phyloP scores from a whole-genome alignment of 64 coral and sea anemone species.

The Platygyra sinensis region DNA sequence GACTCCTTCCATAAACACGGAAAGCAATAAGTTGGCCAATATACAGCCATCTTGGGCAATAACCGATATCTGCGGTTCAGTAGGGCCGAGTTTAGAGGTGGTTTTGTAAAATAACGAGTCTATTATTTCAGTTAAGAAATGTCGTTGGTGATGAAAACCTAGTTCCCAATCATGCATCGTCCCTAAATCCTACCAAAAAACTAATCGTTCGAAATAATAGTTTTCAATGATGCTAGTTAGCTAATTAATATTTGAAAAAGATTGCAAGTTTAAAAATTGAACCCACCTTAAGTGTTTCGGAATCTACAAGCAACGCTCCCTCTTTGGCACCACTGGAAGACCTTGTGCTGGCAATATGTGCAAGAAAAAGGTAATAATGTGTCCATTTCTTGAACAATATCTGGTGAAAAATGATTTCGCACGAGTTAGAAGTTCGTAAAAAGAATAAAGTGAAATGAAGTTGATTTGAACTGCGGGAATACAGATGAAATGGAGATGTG shows the following conservation, averaged over 20 bases:
- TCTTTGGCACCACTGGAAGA: background rate
- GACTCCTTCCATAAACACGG: too few relatives aligned
- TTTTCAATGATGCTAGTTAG: background rate
- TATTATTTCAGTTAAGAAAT: too few relatives aligned
- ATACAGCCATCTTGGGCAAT: background rate
- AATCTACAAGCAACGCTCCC: background rate
- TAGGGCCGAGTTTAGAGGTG: too few relatives aligned
- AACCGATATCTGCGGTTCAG: background rate
- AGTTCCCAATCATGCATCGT: too few relatives aligned
- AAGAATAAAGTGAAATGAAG: too few relatives aligned
- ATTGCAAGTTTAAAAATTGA: background rate
- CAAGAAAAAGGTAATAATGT: background rate
- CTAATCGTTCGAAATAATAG: too few relatives aligned
- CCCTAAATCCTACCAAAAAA: background rate
- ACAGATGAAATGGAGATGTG: too few relatives aligned
- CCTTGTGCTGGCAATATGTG: background rate
- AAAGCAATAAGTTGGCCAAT: background rate
- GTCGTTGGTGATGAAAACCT: too few relatives aligned
- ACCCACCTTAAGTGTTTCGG: background rate
- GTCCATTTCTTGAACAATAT: background rate
- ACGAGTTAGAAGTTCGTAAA: background rate
- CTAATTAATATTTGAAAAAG: background rate
- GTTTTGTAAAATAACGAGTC: background rate
- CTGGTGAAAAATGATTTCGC: background rate
- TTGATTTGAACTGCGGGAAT: too few relatives aligned